Evolutionary conservation across 2,797 vertebrate species (phyloP), one percentile per base, ranked within the genome.

Genomic region (Oryzias dopingdopingensis): DNA sequence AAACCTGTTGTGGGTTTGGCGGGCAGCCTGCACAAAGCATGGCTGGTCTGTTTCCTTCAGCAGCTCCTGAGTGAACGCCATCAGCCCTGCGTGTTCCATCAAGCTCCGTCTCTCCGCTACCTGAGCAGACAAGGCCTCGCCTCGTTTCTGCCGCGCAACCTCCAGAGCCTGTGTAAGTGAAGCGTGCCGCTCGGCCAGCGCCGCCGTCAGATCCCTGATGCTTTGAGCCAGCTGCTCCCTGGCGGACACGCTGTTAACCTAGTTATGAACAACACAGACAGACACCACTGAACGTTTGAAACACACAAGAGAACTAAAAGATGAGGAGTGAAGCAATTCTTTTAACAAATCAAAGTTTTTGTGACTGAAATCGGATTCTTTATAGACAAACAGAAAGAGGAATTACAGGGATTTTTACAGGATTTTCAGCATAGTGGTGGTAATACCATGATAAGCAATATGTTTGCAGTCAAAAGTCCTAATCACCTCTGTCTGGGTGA

Each of bases 11-110:
- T 97, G 95, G 37, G 95, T 92, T 71, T 95, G 94, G 49, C 95
- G 91, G 42, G 96, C 94, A 0, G 96, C 94, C 80, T 96, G 96
- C 41, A 97, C 93, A 7, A 98, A 98, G 80, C 96, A 96, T 4
- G 96, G 92, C 47, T 95, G 94, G 86, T 98, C 96, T 0, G 93
- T 94, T 74, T 99, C 96, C 76, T 97, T 98, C 53, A 99, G 82
- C 54, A 99, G 92, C 86, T 99, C 96, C 71, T 94, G 93, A 6
- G 95, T 92, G 2, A 96, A 98, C 1, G 94, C 93, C 90, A 99
- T 92, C 75, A 99, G 90, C 1, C 96, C 95, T 0, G 95, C 95
- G 44, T 96, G 94, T 2, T 98, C 96, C 92, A 97, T 85, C 80
- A 99, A 80, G 73, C 93, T 86, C 71, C 92, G 92, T 71, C 96